These are phyloP conservation scores for Proteles cristata DNA, from an alignment of 2,113 vertebrate species.

Conservation along the genomic window DNA sequence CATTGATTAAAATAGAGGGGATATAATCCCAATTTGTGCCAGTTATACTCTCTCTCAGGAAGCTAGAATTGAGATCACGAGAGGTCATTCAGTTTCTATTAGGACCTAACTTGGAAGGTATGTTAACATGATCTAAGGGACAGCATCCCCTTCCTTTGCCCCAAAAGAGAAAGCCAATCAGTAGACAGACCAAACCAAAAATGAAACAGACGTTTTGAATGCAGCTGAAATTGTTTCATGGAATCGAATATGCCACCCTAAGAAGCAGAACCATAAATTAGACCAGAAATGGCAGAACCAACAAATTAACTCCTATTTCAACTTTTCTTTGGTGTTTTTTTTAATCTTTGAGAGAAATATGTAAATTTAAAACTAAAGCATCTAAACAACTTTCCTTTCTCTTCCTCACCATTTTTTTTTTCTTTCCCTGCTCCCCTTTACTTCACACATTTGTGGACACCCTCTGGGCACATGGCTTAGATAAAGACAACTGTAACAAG, in stretches of 20 bases:
- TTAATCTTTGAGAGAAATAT: conserved; percentile 13
- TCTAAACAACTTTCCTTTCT: background rate
- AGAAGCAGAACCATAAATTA: background rate
- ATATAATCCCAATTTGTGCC: background rate
- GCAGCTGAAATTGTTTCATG: background rate
- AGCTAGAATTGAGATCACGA: background rate
- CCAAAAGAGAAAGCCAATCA: background rate
- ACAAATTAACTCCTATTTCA: background rate
- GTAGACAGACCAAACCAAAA: background rate
- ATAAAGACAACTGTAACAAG: background rate
- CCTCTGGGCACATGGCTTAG: background rate
- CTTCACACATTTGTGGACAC: background rate
- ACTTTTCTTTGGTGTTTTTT: conserved; percentile 8
- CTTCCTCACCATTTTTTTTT: background rate
- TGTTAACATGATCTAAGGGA: background rate
- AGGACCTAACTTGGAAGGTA: background rate
- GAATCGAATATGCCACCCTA: background rate
- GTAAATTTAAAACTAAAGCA: conserved; percentile 29
- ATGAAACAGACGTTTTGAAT: background rate
- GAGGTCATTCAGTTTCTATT: background rate
- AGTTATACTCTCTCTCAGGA: background rate
- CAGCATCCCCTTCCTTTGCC: background rate
- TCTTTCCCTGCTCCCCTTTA: background rate
- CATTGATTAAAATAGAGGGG: background rate
- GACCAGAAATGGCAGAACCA: background rate